A percentile compares a stretch with the other conserved stretches of the same genome.
phyloP scores from a whole-genome alignment of 2,797 vertebrate species.

The Dipus sagitta region DNA sequence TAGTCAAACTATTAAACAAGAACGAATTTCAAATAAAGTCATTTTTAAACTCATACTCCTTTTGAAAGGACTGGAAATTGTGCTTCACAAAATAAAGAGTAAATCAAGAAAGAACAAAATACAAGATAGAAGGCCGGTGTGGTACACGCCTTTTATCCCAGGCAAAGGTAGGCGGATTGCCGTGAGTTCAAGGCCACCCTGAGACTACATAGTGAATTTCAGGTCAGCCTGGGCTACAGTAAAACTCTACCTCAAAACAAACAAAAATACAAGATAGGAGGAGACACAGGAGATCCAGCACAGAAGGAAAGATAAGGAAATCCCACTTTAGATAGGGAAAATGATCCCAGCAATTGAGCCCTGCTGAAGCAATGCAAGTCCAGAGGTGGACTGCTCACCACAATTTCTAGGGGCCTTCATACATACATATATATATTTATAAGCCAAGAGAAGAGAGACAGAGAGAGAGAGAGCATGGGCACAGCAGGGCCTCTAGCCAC shows the following conservation, averaged over 20 bases:
- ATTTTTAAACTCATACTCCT: background rate
- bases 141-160: no score
- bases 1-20: background rate
- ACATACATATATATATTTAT: no score
- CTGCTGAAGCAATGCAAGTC: background rate
- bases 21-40: background rate
- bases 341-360: background rate
- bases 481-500: no score
- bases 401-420: background rate
- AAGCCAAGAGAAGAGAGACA: no score
- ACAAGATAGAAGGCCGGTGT: background rate
- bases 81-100: conserved; percentile 8
- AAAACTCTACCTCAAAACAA: no score
- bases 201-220: no score
- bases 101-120: conserved; percentile 12
- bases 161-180: no score
- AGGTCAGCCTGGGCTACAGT: no score
- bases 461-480: no score
- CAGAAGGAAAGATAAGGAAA: background rate
- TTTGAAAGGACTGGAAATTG: conserved; percentile 16
- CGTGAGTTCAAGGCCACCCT: no score
- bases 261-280: background rate
- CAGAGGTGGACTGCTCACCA: background rate
- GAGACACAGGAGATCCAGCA: background rate
- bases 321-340: no score